Conservation (phyloP, 2,113 vertebrate species). For the Diadophis punctatus region DNA sequence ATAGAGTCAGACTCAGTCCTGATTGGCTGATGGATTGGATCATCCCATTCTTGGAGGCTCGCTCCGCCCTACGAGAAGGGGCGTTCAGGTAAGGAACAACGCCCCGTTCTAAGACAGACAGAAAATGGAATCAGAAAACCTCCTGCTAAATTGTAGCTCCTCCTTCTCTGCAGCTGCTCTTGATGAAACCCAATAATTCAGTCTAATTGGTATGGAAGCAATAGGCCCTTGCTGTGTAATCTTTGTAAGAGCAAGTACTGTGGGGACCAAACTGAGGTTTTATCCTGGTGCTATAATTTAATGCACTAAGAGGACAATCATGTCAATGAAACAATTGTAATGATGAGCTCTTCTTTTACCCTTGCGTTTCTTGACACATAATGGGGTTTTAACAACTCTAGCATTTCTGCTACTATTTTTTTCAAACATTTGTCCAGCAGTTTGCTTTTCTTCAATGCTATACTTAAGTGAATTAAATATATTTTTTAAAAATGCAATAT, state of each 20-base stretch:
- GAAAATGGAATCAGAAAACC: neutral
- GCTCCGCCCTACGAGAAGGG: no score
- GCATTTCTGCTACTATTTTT: constrained; percentile 34
- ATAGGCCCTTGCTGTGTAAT: neutral
- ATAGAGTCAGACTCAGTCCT: no score
- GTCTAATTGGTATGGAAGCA: neutral
- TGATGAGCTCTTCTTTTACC: constrained; percentile 41
- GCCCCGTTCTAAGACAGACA: neutral
- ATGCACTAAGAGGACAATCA: constrained; percentile 14
- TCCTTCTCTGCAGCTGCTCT: neutral
- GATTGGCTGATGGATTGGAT: no score
- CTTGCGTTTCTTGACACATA: constrained; percentile 40
- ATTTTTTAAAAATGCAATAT: constrained; percentile 35
- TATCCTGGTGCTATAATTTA: neutral
- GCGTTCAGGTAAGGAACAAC: no score
- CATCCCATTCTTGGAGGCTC: no score
- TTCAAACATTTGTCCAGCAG: constrained; percentile 36
- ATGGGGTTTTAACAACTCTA: constrained; percentile 48
- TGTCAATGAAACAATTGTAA: constrained; percentile 38
- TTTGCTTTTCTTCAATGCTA: constrained; percentile 28
- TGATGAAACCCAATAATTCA: constrained; percentile 17
- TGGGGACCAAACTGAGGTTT: neutral
- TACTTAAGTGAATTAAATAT: constrained; percentile 19
- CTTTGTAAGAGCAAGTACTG: neutral
- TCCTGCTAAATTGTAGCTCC: neutral